Conservation (phyloP, 2,113 vertebrate genomes). For the Hemibagrus wyckioides region DNA sequence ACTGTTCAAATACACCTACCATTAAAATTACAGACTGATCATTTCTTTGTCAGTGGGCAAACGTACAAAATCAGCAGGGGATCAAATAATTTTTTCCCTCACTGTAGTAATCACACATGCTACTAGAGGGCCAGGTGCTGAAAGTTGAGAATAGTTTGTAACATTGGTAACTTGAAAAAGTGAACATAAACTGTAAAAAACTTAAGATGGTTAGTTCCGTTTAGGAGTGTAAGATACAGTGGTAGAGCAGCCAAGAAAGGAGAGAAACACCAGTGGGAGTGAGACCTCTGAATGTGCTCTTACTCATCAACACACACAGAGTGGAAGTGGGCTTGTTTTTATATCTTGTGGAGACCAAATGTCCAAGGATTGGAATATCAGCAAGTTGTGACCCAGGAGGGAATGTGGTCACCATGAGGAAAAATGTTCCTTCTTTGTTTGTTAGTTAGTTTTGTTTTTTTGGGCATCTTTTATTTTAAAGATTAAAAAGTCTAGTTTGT, state of each 20-base stretch:
- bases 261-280: constrained; percentile 43
- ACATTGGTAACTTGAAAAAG: neutral
- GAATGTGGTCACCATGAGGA: neutral
- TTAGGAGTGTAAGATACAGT: constrained; percentile 18
- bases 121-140: neutral
- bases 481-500: neutral
- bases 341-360: constrained; percentile 1
- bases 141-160: neutral
- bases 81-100: neutral
- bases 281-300: constrained; percentile 40
- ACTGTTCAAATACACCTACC: no score
- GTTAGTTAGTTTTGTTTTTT: neutral
- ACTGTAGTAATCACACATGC: neutral
- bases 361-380: constrained; percentile 17
- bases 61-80: no score
- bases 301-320: constrained; percentile 39
- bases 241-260: constrained; percentile 1
- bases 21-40: no score
- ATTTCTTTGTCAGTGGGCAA: no score
- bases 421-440: neutral
- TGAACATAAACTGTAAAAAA: neutral
- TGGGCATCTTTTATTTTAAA: neutral
- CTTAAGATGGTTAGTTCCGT: neutral
- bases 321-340: constrained; percentile 35
- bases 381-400: neutral